Evolutionary conservation across 2,113 vertebrate species (phyloP), one percentile per base, ranked within the genome.

Genomic region (Benitochromis conjunctus): DNA sequence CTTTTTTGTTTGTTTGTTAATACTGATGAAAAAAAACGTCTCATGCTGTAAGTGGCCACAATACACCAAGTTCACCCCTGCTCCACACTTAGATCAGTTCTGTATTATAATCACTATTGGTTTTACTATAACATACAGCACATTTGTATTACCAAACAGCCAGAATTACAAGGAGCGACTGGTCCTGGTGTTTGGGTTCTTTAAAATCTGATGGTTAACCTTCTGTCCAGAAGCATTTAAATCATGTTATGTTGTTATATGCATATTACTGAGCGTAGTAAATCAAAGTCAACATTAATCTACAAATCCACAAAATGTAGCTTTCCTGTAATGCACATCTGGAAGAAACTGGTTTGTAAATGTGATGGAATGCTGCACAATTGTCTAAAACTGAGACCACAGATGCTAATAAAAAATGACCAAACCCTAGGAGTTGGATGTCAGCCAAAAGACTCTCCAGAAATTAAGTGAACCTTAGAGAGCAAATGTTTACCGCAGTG

Each of bases 351-450:
- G 71, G 36, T 85, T 86, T 80, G 31, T 56, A 80, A 79, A 90
- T 84, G 78, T 80, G 24, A 69, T 19, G 55, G n/a, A 82, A 76
- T 69, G 60, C 90, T 82, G 64, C 81, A 79, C 55, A 66, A 81
- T 66, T 79, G 51, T 78, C 36, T 48, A 55, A 69, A 82, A 79
- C 62, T 86, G 29, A 4, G 14, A 74, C 80, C 71, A 80, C 69
- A 56, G 60, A 86, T 5, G 7, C 43, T 85, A 48, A 86, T 91
- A 79, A 82, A n/a, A 84, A 88, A 81, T 60, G 16, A 89, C 62
- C 34, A 62, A 91, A 86, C 83, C 84, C 16, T 46, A 10, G 4
- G 36, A 83, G 18, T 54, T 91, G 82, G 90, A 89, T 64, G 69
- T 43, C 81, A 58, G 82, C 88, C 64, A 91, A 79, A 88, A 87